A percentile compares a stretch with the other conserved stretches of the same genome.
These are phyloP conservation scores for Steatocranus sp. DNA, from an alignment of 2,797 vertebrate species.

Conservation along the genomic window DNA sequence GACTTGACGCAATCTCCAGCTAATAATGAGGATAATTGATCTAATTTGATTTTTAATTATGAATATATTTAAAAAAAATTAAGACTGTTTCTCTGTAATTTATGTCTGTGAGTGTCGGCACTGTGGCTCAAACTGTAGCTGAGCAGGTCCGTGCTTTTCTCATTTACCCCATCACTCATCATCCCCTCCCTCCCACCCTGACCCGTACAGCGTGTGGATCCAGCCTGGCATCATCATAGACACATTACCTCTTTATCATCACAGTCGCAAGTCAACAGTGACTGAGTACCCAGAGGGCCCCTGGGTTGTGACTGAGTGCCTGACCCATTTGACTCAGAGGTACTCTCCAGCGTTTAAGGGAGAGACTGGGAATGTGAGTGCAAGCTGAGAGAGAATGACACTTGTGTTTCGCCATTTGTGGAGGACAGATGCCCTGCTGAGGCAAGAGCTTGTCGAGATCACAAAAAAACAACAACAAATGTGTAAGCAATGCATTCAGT, in stretches of 20 bases:
- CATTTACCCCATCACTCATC: neutral
- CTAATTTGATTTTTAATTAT: neutral
- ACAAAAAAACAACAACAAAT: neutral
- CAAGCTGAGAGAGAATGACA: neutral
- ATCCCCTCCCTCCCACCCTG: neutral
- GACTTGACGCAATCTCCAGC: conserved; percentile 2
- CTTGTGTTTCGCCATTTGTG: neutral
- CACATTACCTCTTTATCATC: conserved; percentile 79
- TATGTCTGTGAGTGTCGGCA: conserved; percentile 26
- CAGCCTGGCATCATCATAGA: conserved; percentile 51
- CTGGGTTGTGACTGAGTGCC: conserved; percentile 68
- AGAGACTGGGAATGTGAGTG: conserved; percentile 1
- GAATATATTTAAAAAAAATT: neutral
- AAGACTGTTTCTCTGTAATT: neutral
- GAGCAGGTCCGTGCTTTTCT: conserved; percentile 4
- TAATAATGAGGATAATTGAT: neutral
- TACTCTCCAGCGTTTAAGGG: conserved; percentile 5
- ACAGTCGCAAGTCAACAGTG: conserved; percentile 72
- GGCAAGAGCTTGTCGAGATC: neutral
- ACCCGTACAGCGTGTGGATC: conserved; percentile 32
- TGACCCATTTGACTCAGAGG: conserved; percentile 50
- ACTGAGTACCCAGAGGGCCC: conserved; percentile 71
- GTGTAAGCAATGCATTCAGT: neutral
- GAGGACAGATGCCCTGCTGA: conserved; percentile 15
- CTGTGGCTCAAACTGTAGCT: neutral